Evolutionary conservation across 2,797 vertebrate species (phyloP).

Genomic region (Takifugu ocellatus): DNA sequence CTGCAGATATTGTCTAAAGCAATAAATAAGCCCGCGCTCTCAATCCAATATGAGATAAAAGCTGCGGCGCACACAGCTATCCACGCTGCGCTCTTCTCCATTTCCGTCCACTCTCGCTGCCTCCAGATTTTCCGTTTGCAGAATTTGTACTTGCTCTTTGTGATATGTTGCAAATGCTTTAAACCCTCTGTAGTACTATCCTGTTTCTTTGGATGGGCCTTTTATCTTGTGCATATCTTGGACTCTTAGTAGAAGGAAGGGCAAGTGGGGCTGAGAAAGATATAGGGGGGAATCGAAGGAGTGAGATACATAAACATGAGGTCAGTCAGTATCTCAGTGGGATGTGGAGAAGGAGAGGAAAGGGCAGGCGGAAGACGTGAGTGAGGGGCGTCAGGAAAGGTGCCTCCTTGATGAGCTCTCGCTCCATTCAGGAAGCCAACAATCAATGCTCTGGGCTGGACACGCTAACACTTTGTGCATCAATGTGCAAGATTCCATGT

Average conservation of each 20-base stretch:
- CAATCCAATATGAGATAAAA: constrained; percentile 9
- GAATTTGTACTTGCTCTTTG: constrained; percentile 17
- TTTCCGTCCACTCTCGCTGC: neutral
- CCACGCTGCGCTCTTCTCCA: neutral
- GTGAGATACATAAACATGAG: constrained; percentile 68
- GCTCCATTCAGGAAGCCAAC: constrained; percentile 54
- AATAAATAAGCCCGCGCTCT: constrained; percentile 14
- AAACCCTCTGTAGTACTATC: neutral
- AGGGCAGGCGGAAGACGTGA: constrained; percentile 8
- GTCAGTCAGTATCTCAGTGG: constrained; percentile 47
- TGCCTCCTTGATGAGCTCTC: constrained; percentile 59
- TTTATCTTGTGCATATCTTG: constrained; percentile 46
- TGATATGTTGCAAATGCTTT: constrained; percentile 11
- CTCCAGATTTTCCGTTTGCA: constrained; percentile 4
- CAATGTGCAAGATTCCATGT: constrained; percentile 6
- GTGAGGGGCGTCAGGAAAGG: constrained; percentile 47
- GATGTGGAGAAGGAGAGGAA: constrained; percentile 20
- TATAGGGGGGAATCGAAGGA: constrained; percentile 22
- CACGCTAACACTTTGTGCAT: constrained; percentile 14
- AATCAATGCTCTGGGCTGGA: constrained; percentile 39
- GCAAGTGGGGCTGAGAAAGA: constrained; percentile 13
- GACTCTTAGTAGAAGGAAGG: neutral
- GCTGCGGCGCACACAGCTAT: constrained; percentile 6
- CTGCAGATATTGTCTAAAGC: constrained; percentile 19
- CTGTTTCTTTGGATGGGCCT: constrained; percentile 2